Conservation (phyloP, 2,888 invertebrate species). For the Drosophila aldrichi region DNA sequence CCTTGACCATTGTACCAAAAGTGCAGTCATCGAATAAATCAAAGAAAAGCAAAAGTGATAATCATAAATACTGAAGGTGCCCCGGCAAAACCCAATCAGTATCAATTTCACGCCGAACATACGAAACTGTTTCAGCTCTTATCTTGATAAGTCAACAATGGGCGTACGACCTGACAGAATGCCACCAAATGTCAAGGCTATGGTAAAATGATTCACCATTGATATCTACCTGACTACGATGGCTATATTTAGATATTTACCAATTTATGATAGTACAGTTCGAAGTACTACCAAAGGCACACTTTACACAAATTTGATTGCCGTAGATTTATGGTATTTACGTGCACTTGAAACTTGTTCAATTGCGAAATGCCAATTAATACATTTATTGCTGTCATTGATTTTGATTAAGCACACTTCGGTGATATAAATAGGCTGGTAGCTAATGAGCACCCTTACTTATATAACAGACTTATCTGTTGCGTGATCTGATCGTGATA, state of each 20-base stretch:
- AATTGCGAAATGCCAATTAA: conserved; percentile 53
- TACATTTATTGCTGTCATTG: conserved; percentile 48
- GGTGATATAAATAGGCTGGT: conserved; percentile 4
- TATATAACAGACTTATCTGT: conserved; percentile 32
- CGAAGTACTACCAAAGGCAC: conserved; percentile 15
- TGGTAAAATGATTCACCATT: conserved; percentile 29
- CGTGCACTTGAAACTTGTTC: conserved; percentile 49
- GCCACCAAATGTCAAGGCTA: conserved; percentile 47
- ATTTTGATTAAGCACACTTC: conserved; percentile 49
- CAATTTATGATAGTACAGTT: conserved; percentile 19
- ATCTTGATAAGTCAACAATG: conserved; percentile 28
- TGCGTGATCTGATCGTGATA: conserved; percentile 5
- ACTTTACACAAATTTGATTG: conserved; percentile 40
- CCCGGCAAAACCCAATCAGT: conserved; percentile 43
- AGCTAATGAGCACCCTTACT: neutral
- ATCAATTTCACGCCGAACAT: conserved; percentile 55
- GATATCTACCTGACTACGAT: conserved; percentile 8
- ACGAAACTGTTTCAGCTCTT: conserved; percentile 25
- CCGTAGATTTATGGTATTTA: conserved; percentile 51
- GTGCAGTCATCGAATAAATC: conserved; percentile 47
- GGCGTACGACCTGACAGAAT: conserved; percentile 37
- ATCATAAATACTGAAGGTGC: conserved; percentile 16
- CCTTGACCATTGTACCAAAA: conserved; percentile 42
- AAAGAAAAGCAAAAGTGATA: conserved; percentile 42
- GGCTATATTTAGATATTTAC: conserved; percentile 8